Conservation (phyloP, 2,888 invertebrate species). For the Tetranychus piercei region DNA sequence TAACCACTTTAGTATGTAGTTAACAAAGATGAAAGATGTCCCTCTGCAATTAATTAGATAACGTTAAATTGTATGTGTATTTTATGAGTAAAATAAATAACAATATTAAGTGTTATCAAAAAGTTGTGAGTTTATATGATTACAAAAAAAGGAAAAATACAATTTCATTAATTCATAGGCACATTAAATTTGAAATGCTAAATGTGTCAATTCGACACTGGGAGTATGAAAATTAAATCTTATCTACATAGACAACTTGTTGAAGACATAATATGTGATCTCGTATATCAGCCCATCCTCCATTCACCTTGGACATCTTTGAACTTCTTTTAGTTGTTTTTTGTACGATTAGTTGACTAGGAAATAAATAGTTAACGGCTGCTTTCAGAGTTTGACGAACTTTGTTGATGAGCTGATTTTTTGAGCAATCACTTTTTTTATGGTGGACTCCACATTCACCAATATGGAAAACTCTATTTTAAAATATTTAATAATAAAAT, state of each 20-base stretch:
- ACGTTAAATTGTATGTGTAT: too few relatives aligned
- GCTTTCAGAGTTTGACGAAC: slow-evolving; percentile 32
- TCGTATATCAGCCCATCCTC: slow-evolving; percentile 89
- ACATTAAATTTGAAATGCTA: too few relatives aligned
- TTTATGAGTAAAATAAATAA: too few relatives aligned
- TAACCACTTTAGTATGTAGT: too few relatives aligned
- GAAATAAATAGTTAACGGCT: slow-evolving; percentile 36
- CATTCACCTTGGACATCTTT: slow-evolving; percentile 64
- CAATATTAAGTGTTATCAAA: too few relatives aligned
- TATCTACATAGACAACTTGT: background rate
- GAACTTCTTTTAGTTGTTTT: slow-evolving; percentile 41
- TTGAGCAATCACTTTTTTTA: slow-evolving; percentile 59
- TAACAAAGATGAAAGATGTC: too few relatives aligned
- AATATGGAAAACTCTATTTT: slow-evolving; percentile 71
- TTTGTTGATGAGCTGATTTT: slow-evolving; percentile 42
- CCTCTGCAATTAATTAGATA: too few relatives aligned
- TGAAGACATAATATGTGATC: slow-evolving; percentile 58
- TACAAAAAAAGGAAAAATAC: too few relatives aligned
- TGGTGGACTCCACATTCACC: slow-evolving; percentile 97
- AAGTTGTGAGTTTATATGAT: too few relatives aligned
- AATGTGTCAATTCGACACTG: too few relatives aligned
- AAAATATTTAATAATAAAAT: background rate
- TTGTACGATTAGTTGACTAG: slow-evolving; percentile 33
- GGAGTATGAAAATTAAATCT: slow-evolving; percentile 28
- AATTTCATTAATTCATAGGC: too few relatives aligned